Conservation (phyloP, 2,113 vertebrate species). For the Myotis davidii region DNA sequence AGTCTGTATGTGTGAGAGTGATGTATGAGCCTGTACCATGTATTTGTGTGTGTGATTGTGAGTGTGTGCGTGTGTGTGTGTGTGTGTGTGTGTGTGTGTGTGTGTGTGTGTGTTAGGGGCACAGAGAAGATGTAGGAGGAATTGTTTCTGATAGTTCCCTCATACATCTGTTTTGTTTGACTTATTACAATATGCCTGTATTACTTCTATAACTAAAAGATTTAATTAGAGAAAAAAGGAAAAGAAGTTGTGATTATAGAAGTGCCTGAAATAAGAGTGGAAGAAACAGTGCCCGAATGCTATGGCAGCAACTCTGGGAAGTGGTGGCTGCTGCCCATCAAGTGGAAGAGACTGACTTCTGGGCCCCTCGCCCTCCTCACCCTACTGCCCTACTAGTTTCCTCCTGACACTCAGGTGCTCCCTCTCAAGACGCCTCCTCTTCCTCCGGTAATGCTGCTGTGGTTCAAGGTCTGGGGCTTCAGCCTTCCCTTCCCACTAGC, state of each 20-base stretch:
- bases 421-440: too few relatives aligned
- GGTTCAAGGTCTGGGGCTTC: neutral
- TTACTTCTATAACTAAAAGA: neutral
- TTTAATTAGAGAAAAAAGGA: neutral
- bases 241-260: neutral
- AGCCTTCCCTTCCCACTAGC: neutral
- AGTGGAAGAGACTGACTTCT: neutral
- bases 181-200: neutral
- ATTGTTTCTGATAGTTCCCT: neutral
- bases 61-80: neutral
- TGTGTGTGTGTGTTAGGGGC: neutral
- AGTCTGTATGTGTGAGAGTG: neutral
- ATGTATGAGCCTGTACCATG: neutral
- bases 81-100: neutral
- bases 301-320: neutral
- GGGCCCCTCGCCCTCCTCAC: rapidly evolving
- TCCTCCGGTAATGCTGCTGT: neutral
- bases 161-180: neutral
- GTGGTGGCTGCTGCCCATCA: too few relatives aligned
- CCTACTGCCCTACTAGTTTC: too few relatives aligned
- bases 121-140: neutral
- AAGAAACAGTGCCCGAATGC: neutral
- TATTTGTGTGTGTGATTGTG: neutral
- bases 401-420: neutral
- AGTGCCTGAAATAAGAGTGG: neutral